Percentiles rank a stretch among this genome's conserved stretches.
These are phyloP conservation scores for Hydrolagus colliei DNA, from an alignment of 2,797 vertebrate genomes.

Conservation along the genomic window DNA sequence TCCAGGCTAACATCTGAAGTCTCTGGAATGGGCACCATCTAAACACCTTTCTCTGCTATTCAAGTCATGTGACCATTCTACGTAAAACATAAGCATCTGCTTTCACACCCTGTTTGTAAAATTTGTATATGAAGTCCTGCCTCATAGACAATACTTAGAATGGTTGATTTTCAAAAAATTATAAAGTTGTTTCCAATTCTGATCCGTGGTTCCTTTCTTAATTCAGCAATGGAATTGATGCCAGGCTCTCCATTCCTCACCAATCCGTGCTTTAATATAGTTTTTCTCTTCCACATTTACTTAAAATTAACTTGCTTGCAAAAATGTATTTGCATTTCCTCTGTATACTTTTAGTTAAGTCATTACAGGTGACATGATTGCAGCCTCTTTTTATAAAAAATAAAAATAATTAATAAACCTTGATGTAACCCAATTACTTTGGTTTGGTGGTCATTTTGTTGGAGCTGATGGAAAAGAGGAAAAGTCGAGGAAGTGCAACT, in stretches of 20 bases:
- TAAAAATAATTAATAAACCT: neutral
- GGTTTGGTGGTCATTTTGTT: neutral
- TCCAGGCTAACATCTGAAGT: slow-evolving; percentile 97
- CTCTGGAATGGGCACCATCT: slow-evolving; percentile 92
- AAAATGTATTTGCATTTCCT: slow-evolving; percentile 29
- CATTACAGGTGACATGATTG: slow-evolving; percentile 31
- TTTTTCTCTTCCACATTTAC: slow-evolving; percentile 18
- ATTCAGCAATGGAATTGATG: too few relatives aligned
- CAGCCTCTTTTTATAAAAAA: slow-evolving; percentile 28
- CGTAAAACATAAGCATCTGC: slow-evolving; percentile 24
- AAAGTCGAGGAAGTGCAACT: neutral
- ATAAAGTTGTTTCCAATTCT: slow-evolving; percentile 15
- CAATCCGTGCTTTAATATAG: slow-evolving; percentile 24
- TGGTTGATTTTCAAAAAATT: slow-evolving; percentile 24
- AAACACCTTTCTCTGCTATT: slow-evolving; percentile 61
- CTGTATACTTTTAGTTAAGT: slow-evolving; percentile 30
- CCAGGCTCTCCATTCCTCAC: slow-evolving; percentile 4
- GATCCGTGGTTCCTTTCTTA: neutral
- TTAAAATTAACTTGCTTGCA: slow-evolving; percentile 30
- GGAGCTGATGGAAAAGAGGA: slow-evolving; percentile 8
- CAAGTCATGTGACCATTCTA: slow-evolving; percentile 19
- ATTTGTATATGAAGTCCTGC: slow-evolving; percentile 59
- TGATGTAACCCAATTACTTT: slow-evolving; percentile 26
- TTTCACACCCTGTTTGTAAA: slow-evolving; percentile 53
- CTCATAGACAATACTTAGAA: slow-evolving; percentile 36